Evolutionary conservation across 92 coral and sea anemone species (phyloP), one percentile per base, ranked within the genome.

Genomic region (Parazoanthus swiftii): DNA sequence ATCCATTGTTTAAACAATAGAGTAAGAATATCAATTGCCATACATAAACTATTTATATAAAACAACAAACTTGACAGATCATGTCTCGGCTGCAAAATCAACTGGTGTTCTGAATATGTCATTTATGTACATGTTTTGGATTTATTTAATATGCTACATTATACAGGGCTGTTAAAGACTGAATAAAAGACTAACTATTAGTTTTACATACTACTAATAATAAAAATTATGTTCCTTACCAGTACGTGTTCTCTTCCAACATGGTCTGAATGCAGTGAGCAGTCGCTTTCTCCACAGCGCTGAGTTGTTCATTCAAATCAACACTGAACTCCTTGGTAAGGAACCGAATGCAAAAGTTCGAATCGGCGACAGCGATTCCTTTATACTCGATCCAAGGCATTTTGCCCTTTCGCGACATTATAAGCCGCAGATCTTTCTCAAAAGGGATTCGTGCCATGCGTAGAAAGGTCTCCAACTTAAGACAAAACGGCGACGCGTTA

Each of bases 231-330:
- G 51, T 13, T 23, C 80, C 96, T 80, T 35, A 94, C 98, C 98
- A 96, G 58, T 93, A 91, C 6, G 98, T 94, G 88, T 94, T 96
- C 38, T 96, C 98, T 63, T 96, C 98, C 85, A 96, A 76, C 98
- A 96, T 96, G 4, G 94, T 91, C 10, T 89, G 98, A 14, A 94
- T 25, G 85, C 92, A 91, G 89, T 91, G 95, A 13, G 95, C 98
- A 13, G 88, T 82, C 65, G 96, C 96, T 74, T 88, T 91, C 54
- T 96, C 93, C 26, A 81, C 88, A 11, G 66, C 79, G 74, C 65
- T 89, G 76, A 96, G 90, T 43, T 93, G 94, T 16, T 84, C 83
- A 77, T 93, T 94, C 80, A 91, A 85, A 79, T 94, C 93, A 10
- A 94, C 92, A 46, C 85, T 89, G 59, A 93, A 94, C 86, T 94